Evolutionary conservation across 2,113 vertebrate genomes (phyloP), one percentile per base, ranked within the genome.

Genomic region (Gavialis gangeticus): DNA sequence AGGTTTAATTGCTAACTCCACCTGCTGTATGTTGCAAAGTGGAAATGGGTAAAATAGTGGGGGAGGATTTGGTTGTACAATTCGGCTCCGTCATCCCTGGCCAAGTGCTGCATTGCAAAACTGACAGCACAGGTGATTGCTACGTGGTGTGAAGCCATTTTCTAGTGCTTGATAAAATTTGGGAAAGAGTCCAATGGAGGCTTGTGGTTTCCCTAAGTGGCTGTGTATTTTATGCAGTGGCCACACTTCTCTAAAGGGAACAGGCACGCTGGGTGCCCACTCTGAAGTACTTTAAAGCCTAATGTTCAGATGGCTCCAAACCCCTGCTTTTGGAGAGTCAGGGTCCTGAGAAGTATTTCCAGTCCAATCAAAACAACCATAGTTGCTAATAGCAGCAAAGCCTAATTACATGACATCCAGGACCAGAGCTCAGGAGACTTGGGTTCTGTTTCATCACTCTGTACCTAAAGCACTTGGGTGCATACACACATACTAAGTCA

Each of bases 21-120:
- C 90, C 88, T 94, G 37, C 11, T 0, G 2, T 84, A 9, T 67
- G 79, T 85, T 46, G 34, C 18, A 92, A 87, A 71, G 94, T 60
- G 15, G 4, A 2, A 59, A 64, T 67, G 93, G 95, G 96, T 95
- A 96, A 97, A 97, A 95, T 59, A 2, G 30, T 58, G 94, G 92
- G 88, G 96, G 95, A 28, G 96, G 91, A 34, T 64, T n/a, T 1
- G 79, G 56, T 87, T 93, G 96, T 46, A 95, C 96, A 95, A 46
- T 34, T 34, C n/a, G 92, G 22, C 46, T 24, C 63, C 3, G 2
- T 85, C 93, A 77, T 24, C 90, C 82, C 82, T 1, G 24, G 67
- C 87, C 85, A 91, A 89, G 75, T 85, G 91, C 64, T n/a, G 2
- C 4, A 34, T 96, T 97, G 96, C 93, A 95, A 94, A 92, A 97